Base-by-base conservation (phyloP, 2,113 vertebrate species). In the Zosterops borbonicus region DNA sequence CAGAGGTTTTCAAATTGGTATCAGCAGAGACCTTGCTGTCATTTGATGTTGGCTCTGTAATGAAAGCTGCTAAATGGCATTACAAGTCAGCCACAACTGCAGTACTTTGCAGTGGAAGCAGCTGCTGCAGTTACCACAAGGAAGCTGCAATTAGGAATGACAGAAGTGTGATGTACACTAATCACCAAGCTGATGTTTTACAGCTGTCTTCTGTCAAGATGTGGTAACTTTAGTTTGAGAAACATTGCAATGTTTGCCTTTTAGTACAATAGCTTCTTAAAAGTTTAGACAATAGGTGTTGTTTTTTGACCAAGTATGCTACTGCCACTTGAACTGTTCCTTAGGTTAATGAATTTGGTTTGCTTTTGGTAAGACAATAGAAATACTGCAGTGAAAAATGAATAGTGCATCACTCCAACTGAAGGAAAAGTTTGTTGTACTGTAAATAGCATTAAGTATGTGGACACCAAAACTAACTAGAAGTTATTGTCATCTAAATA, bases 381-480 rank as follows among this genome's bases (percentile, higher is more conserved):
- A 96, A 95, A 77, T 95, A 78, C 92, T 96, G 71, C 75, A 83
- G 75, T 96, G 59, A 83, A 86, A 92, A 96, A 94, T 87, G 29
- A 87, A 55, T 67, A 89, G 95, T 29, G 73, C 95, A 86, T 96
- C 76, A 37, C 90, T 90, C 95, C 89, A 90, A 73, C 56, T 95
- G 75, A 94, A 95, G 83, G 95, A 87, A 79, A 81, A 62, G 84
- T 87, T 97, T 89, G 84, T 92, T 96, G 91, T 96, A 92, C 39
- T 97, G 67, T 96, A 83, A 96, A 95, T 97, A 96, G 90, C 62
- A 86, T 92, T 93, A 76, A 84, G 63, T 97, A 75, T 47, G 88
- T 97, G 84, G 96, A 89, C 90, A 97, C 74, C 62, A 81, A 96
- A 97, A 95, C 80, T 96, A 93, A 94, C 78, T 96, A 94, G 90